Evolutionary conservation across 2,113 vertebrate genomes (phyloP), one percentile per base, ranked within the genome.

Genomic region (Progne subis): DNA sequence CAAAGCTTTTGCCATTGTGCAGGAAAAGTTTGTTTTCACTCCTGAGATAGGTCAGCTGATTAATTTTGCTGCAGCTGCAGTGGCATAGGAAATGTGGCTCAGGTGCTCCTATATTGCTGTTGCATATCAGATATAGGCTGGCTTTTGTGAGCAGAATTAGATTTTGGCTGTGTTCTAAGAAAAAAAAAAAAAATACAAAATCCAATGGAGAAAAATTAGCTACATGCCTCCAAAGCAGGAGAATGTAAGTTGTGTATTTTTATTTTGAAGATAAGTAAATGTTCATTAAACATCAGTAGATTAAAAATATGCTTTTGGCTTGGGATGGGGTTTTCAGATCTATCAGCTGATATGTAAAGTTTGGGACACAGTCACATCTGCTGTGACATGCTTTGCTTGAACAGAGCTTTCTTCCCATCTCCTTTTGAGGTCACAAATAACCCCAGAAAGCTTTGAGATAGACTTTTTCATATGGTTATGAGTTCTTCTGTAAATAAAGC

Each of bases 401-500:
- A 50, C 18, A 52, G 81, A 59, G 32, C 28, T 90, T 88, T 88
- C 80, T 88, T 90, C 47, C 43, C 34, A 39, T 84, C 59, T 92
- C 37, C 25, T 74, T 63, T 86, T 7, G 1, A 41, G 59, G 37
- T 94, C 71, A 60, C 71, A 95, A 89, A 94, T 94, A 95, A 91
- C 89, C 88, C 15, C 2, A 7, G 67, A 69, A 84, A 52, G 52
- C 69, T 92, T 90, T 88, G 79, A 91, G 90, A 82, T 28, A 91
- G 86, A 82, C 47, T 94, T 89, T 60, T 87, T 94, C 69, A 52
- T 92, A 39, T 7, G 2, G 81, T 87, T 92, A 69, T 69, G 88
- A 78, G 85, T 72, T 84, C 85, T 88, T 94, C 43, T 84, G 90
- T 96, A 96, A 96, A 92, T 81, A 86, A 86, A 95, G 56, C 39